These are phyloP conservation scores for Hephaestus fuliginosus DNA, from an alignment of 2,797 vertebrate genomes.

Conservation along the genomic window DNA sequence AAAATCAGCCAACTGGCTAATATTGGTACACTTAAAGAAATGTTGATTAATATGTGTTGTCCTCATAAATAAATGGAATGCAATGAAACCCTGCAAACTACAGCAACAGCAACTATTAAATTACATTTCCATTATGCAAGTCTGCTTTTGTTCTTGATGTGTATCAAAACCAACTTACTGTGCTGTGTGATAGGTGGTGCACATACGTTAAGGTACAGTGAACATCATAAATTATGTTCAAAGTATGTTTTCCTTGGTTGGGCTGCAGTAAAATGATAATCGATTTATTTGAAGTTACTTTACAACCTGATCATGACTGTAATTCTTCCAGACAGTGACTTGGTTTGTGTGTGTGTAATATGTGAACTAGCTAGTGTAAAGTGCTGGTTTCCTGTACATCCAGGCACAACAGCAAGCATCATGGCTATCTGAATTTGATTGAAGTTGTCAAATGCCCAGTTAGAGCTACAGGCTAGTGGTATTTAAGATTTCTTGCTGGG, in stretches of 20 bases:
- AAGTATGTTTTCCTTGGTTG: background rate
- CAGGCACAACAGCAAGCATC: background rate
- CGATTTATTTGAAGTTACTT: background rate
- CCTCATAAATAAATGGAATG: too few species aligned
- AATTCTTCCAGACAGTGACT: background rate
- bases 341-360: background rate
- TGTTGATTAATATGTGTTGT: too few species aligned
- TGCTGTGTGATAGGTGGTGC: background rate
- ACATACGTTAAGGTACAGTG: background rate
- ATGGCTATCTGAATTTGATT: constrained; percentile 11
- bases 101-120: background rate
- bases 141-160: background rate
- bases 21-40: too few species aligned
- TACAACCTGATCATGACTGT: background rate
- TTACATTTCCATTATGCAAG: background rate
- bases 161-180: background rate
- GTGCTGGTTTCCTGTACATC: constrained; percentile 22
- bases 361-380: constrained; percentile 1
- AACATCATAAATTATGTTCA: background rate
- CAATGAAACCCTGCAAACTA: too few species aligned
- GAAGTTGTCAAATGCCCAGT: background rate
- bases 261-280: background rate
- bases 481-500: background rate
- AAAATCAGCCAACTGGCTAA: too few species aligned
- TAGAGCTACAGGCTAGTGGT: background rate